These are phyloP conservation scores for Sepiola atlantica DNA, from an alignment of 2,888 invertebrate genomes.

Conservation along the genomic window DNA sequence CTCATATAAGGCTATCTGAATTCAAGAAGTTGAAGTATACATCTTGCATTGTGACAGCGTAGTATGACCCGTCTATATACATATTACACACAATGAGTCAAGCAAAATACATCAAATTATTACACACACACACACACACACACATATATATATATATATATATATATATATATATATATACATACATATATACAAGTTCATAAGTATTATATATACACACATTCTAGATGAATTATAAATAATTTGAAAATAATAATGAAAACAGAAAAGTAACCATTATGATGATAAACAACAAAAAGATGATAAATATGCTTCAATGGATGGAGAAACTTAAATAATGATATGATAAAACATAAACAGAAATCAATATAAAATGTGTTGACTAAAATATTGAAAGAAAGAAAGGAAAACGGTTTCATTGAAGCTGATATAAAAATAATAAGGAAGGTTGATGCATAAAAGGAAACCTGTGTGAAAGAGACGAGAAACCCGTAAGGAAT, in stretches of 20 bases:
- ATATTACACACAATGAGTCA: too few species aligned
- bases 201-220: too few species aligned
- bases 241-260: not conserved
- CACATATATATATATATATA: not conserved
- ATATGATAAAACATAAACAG: too few species aligned
- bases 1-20: too few species aligned
- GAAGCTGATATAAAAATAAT: not conserved
- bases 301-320: not conserved
- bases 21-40: too few species aligned
- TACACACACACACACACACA: not conserved
- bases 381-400: not conserved
- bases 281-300: not conserved
- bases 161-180: conserved; percentile 40
- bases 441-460: not conserved
- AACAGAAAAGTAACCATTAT: not conserved
- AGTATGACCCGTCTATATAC: too few species aligned
- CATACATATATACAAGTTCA: not conserved
- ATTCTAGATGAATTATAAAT: too few species aligned
- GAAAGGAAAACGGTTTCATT: not conserved
- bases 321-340: too few species aligned
- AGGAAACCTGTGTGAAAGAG: not conserved
- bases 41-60: too few species aligned
- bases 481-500: not conserved
- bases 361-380: not conserved
- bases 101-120: too few species aligned